Evolutionary conservation across 2,113 vertebrate species (phyloP), one percentile per base, ranked within the genome.

Genomic region (Pelusios castaneus): DNA sequence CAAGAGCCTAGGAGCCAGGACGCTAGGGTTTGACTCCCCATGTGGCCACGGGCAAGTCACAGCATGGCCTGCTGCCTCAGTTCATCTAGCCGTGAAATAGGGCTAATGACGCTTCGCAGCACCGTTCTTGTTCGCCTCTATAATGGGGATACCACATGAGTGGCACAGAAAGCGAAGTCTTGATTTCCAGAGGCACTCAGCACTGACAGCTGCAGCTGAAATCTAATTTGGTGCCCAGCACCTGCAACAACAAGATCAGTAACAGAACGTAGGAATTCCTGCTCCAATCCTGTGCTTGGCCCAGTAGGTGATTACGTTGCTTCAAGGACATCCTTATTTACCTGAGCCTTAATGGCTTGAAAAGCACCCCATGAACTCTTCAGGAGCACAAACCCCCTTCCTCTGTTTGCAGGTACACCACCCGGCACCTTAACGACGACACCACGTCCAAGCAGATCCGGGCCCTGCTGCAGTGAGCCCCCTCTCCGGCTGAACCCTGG

Each of bases 391-490:
- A 75, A 43, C 2, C 41, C 41, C 73, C 73, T n/a, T 75, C 63
- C 43, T 85, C 56, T 41, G 52, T 1, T 2, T 8, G 21, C 97
- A 99, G 99, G 98, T 99, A 99, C 92, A 99, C 99, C 85, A 99
- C 99, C 34, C 97, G 99, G 88, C 99, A 99, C 98, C 98, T 99
- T 97, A 99, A 99, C 3, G 99, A 99, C 0, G 99, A 99, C 97
- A 99, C 98, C 98, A 99, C 99, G 63, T 99, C 99, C 91, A 99
- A 99, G 98, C 99, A 99, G 98, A 99, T 99, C 98, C 98, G 99
- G 95, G 99, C 99, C 92, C 98, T 99, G 95, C 98, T 99, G 95
- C 99, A 99, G 97, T 99, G 98, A 99, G 89, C 5, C 2, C 2
- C 47, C 90, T 6, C 0, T 70, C 52, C 47, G 2, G 41, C 93